Evolutionary conservation across 2,888 invertebrate species (phyloP), one percentile per base, ranked within the genome.

Genomic region (Synanthedon andrenaeformis): DNA sequence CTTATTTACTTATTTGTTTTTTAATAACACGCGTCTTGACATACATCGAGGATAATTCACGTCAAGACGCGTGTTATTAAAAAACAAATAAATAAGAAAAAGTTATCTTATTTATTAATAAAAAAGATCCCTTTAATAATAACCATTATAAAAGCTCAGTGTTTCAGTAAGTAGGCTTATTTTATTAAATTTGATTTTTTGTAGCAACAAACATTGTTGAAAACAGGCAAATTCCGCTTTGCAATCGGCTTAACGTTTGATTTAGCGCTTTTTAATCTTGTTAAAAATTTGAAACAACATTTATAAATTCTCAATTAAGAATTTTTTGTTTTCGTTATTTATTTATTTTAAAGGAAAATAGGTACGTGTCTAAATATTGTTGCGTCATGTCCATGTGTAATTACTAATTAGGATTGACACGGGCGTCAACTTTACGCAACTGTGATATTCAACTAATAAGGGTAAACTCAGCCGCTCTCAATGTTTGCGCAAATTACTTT

Each of bases 401-500:
- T 23, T 23, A 23, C 23, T 23, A 23, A 23, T 69, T 67, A 66
- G 69, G 67, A 67, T 57, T 63, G 60, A 45, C 67, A 64, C 59
- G 65, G 63, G 60, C 58, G 62, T 56, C 60, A 62, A 13, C 55
- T 53, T 53, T 59, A 58, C 64, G 63, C 70, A 70, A 74, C 69
- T 71, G 72, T 67, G 70, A 67, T 72, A 69, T 64, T 65, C 60
- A 71, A 73, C 75, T 82, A 81, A 81, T 80, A 82, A 80, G 76
- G 74, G 69, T 67, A 73, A 76, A 76, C 70, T 74, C 73, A 65
- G 71, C 65, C 74, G 69, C 80, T 79, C 79, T 76, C 79, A 80
- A 35, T 82, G 81, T 82, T 81, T 81, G 79, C 74, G 65, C 78
- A 77, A 80, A 83, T 82, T 79, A 82, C 74, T 72, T 80, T 79